Evolutionary conservation across 2,797 vertebrate genomes (phyloP).

Genomic region (Odontamblyopus rebecca): DNA sequence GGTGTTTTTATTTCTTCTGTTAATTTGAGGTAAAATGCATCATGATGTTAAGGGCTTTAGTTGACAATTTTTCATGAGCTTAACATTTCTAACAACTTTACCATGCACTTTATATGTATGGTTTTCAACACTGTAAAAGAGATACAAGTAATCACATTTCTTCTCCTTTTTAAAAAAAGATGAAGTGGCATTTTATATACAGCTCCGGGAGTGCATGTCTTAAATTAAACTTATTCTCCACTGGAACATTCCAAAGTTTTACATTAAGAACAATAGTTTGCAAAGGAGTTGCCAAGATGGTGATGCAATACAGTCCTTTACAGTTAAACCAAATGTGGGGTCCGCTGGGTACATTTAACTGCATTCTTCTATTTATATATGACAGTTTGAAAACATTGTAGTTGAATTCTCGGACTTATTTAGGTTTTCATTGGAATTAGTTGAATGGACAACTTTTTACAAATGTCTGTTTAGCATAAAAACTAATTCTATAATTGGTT

Average conservation of each 20-base stretch:
- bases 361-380: neutral
- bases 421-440: neutral
- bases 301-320: neutral
- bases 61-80: conserved; percentile 3
- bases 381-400: neutral
- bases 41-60: neutral
- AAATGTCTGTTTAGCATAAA: neutral
- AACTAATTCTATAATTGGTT: neutral
- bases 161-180: neutral
- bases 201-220: conserved; percentile 4
- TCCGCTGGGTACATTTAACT: neutral
- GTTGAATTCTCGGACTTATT: neutral
- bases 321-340: conserved; percentile 1
- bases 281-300: neutral
- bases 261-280: neutral
- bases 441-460: neutral
- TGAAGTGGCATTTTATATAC: conserved; percentile 7
- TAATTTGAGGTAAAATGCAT: conserved; percentile 23
- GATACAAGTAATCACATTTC: conserved; percentile 11
- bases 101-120: conserved; percentile 49
- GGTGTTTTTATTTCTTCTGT: conserved; percentile 10
- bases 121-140: conserved; percentile 24
- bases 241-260: conserved; percentile 45
- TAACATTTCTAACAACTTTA: neutral
- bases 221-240: conserved; percentile 8